Conservation (phyloP, 2,888 invertebrate genomes). For the Hypolimnas misippus region DNA sequence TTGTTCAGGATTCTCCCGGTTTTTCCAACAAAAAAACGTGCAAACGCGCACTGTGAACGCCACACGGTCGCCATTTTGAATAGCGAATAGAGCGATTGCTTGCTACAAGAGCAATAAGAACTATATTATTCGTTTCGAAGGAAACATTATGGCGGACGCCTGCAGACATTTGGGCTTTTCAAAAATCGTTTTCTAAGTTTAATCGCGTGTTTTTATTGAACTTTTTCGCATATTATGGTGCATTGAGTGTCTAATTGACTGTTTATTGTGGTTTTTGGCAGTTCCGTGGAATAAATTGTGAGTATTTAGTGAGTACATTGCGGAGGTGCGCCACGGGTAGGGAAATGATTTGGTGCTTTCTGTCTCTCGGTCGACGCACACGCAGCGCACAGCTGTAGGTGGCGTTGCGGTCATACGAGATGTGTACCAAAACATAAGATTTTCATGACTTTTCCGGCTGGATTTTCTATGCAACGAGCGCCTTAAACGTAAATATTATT, state of each 20-base stretch:
- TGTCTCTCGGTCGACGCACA: constrained; percentile 77
- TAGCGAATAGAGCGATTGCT: constrained; percentile 84
- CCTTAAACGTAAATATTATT: constrained; percentile 56
- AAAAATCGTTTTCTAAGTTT: constrained; percentile 85
- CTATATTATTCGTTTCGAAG: constrained; percentile 85
- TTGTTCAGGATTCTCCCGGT: constrained; percentile 76
- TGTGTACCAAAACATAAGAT: constrained; percentile 77
- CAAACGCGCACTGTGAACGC: constrained; percentile 80
- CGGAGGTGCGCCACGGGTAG: constrained; percentile 84
- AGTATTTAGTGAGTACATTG: constrained; percentile 82
- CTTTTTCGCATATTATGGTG: constrained; percentile 84
- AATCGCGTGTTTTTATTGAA: constrained; percentile 83
- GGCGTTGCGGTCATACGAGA: constrained; percentile 78
- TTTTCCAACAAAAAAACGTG: constrained; percentile 79
- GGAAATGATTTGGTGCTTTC: constrained; percentile 85
- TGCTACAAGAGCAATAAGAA: constrained; percentile 84
- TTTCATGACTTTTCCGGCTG: constrained; percentile 83
- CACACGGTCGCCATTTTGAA: constrained; percentile 85
- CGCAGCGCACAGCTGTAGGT: constrained; percentile 84
- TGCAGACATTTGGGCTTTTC: constrained; percentile 83
- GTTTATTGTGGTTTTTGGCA: constrained; percentile 81
- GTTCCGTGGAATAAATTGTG: constrained; percentile 78
- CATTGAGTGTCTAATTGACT: constrained; percentile 77
- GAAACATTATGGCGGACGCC: constrained; percentile 85
- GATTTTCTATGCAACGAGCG: constrained; percentile 66